Percentiles rank a stretch among this genome's conserved stretches.
phyloP scores from a whole-genome alignment of 1,140 invertebrate species.

The Doryteuthis pealeii region DNA sequence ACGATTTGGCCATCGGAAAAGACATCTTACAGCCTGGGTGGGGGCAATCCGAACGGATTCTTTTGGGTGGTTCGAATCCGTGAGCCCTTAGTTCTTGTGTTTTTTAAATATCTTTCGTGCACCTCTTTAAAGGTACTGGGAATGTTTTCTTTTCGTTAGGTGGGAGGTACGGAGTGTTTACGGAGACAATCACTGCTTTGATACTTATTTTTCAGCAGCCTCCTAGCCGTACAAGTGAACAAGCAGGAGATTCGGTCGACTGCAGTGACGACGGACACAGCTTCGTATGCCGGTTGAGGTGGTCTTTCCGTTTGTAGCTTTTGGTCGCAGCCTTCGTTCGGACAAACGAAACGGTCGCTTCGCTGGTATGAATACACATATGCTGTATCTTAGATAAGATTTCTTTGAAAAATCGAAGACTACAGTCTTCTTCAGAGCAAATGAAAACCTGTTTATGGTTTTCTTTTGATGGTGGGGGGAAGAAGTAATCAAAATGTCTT shows the following conservation, averaged over 20 bases:
- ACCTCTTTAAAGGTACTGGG: slow-evolving; percentile 27
- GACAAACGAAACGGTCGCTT: slow-evolving; percentile 7
- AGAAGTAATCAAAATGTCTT: too few relatives aligned
- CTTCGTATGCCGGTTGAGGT: slow-evolving; percentile 25
- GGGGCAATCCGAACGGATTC: slow-evolving; percentile 30
- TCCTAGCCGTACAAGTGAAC: background rate
- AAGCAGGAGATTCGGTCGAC: background rate
- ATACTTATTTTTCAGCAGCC: slow-evolving; percentile 12
- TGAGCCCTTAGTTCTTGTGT: slow-evolving; percentile 30
- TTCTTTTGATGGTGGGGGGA: too few relatives aligned
- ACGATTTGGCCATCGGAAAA: slow-evolving; percentile 24
- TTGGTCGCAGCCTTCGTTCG: slow-evolving; percentile 20
- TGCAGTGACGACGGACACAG: background rate
- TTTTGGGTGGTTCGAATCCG: slow-evolving; percentile 24
- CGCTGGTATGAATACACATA: background rate
- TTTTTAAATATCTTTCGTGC: slow-evolving; percentile 31
- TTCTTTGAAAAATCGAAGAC: background rate
- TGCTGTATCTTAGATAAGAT: background rate
- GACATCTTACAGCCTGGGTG: slow-evolving; percentile 26
- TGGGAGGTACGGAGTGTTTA: background rate
- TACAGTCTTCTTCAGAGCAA: background rate
- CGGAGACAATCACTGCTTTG: slow-evolving; percentile 15
- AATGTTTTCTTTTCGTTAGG: slow-evolving; percentile 7
- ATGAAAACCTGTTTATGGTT: too few relatives aligned
- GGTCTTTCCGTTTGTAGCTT: slow-evolving; percentile 17